Percentiles rank a stretch among this genome's conserved stretches.
phyloP scores from a whole-genome alignment of 2,888 invertebrate genomes.

The Aquatica leii region DNA sequence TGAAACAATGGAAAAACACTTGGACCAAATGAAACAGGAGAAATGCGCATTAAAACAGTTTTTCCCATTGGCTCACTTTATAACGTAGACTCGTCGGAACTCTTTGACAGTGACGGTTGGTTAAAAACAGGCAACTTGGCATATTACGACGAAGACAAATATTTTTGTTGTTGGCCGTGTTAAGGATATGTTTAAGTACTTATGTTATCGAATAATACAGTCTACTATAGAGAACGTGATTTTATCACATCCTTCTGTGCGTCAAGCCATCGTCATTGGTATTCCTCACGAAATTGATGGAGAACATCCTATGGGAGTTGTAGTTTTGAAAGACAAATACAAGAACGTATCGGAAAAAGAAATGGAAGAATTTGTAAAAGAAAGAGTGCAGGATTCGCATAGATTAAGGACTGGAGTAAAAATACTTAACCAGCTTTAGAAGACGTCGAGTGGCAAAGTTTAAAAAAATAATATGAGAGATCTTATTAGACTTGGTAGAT shows the following conservation, averaged over 20 bases:
- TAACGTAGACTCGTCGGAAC: conserved; percentile 58
- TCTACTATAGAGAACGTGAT: conserved; percentile 80
- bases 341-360: conserved; percentile 40
- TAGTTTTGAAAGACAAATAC: neutral
- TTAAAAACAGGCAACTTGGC: conserved; percentile 63
- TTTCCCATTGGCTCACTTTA: conserved; percentile 59
- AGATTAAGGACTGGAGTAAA: conserved; percentile 49
- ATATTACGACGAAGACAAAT: conserved; percentile 60
- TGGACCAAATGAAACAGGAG: conserved; percentile 62
- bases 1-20: conserved; percentile 59
- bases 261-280: conserved; percentile 84
- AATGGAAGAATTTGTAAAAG: conserved; percentile 45
- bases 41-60: conserved; percentile 61
- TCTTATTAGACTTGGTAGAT: too few species aligned
- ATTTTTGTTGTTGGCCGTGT: conserved; percentile 61
- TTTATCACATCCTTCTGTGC: conserved; percentile 73
- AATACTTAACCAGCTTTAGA: conserved; percentile 44
- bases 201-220: conserved; percentile 68
- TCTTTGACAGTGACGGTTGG: conserved; percentile 59
- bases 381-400: conserved; percentile 48
- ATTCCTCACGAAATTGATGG: conserved; percentile 63
- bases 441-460: conserved; percentile 52
- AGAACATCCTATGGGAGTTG: conserved; percentile 70
- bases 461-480: too few species aligned
- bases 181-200: conserved; percentile 62